Percentiles rank a stretch among this genome's conserved stretches.
These are phyloP conservation scores for Menidia beryllina DNA, from an alignment of 2,113 vertebrate species.

Conservation along the genomic window DNA sequence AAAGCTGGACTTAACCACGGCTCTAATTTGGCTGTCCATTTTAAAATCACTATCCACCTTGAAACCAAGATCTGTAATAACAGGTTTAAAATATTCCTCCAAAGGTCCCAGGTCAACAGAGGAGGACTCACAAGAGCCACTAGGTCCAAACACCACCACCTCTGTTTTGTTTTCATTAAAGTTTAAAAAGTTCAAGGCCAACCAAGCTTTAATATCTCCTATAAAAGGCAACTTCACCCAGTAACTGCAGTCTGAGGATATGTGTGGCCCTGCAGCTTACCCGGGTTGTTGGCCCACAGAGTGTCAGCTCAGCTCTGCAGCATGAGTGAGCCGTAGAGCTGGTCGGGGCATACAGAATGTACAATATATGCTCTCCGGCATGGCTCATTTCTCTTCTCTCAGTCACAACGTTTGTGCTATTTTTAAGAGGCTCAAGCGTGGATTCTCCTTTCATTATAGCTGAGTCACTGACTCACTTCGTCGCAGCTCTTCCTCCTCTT, in stretches of 20 bases:
- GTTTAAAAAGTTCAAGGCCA: too few relatives aligned
- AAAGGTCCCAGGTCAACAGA: too few relatives aligned
- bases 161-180: too few relatives aligned
- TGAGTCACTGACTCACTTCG: conserved; percentile 64
- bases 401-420: neutral
- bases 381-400: neutral
- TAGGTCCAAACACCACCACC: too few relatives aligned
- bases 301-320: conserved; percentile 38
- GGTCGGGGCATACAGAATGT: neutral
- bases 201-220: too few relatives aligned
- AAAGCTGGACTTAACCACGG: too few relatives aligned
- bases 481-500: conserved; percentile 10
- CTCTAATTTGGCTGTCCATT: too few relatives aligned
- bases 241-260: conserved; percentile 41
- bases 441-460: conserved; percentile 19
- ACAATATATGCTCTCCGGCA: neutral
- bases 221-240: conserved; percentile 33
- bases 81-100: too few relatives aligned
- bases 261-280: conserved; percentile 19
- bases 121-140: too few relatives aligned
- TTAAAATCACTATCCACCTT: too few relatives aligned
- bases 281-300: conserved; percentile 27
- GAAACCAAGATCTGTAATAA: too few relatives aligned
- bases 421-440: neutral
- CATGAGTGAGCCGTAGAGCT: conserved; percentile 15